These are phyloP conservation scores for Deilephila elpenor DNA, from an alignment of 2,888 invertebrate genomes.

Conservation along the genomic window DNA sequence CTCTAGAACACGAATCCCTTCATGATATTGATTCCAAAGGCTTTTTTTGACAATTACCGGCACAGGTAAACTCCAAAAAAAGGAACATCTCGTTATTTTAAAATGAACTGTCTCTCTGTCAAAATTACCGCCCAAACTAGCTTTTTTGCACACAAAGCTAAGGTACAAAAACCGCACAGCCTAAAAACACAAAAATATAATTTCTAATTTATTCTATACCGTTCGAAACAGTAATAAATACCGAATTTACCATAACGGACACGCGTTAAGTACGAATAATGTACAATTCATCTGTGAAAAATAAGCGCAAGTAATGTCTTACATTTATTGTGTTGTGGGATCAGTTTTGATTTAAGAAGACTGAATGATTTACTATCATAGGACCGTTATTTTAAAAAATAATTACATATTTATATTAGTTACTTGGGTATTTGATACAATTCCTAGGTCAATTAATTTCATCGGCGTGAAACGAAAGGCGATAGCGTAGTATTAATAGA, in stretches of 20 bases:
- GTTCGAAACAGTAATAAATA: constrained; percentile 10
- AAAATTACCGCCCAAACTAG: neutral
- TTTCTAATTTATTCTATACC: constrained; percentile 14
- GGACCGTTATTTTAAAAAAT: neutral
- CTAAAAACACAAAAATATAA: constrained; percentile 11
- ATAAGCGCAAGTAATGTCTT: constrained; percentile 23
- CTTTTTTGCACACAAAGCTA: neutral
- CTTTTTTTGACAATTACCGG: too few species aligned
- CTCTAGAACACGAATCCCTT: too few species aligned
- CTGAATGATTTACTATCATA: neutral
- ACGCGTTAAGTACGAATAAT: constrained; percentile 14
- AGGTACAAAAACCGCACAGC: constrained; percentile 8
- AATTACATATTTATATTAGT: neutral
- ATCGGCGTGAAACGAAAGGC: too few species aligned
- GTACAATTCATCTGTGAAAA: constrained; percentile 19
- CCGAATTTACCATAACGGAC: constrained; percentile 19
- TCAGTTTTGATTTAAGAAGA: neutral
- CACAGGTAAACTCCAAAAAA: neutral
- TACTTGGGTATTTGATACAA: too few species aligned
- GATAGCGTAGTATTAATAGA: too few species aligned
- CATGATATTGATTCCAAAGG: too few species aligned
- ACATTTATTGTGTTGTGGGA: neutral
- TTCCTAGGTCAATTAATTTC: too few species aligned
- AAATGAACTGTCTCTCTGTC: neutral
- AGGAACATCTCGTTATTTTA: neutral